Evolutionary conservation across 64 coral and sea anemone species (phyloP), one percentile per base, ranked within the genome.

Genomic region (Dendronephthya gigantea): DNA sequence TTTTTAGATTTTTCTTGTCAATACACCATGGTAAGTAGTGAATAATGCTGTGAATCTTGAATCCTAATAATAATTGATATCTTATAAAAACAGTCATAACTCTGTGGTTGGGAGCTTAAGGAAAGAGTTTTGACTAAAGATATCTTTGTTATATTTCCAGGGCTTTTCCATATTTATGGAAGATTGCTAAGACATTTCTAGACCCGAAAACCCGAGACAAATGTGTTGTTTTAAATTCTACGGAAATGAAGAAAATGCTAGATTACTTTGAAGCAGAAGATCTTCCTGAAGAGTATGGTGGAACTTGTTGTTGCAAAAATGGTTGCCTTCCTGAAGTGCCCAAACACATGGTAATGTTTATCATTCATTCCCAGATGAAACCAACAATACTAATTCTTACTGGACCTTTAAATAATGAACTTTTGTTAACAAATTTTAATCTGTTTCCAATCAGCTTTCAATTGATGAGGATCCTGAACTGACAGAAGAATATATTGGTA

Each of bases 1-100:
- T 22, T 90, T 90, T 79, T 83, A 97, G 94, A 91, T 97, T 87
- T 97, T 97, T 87, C 88, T 97, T 87, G 84, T 97, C 76, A 97
- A 97, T 87, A 97, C 94, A 36, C 87, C 94, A 22, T 97, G 94
- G 94, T 97, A 90, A 93, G 94, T 89, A 19, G 35, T 28, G 25
- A 33, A 10, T 79, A 0, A 79, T 17, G 15, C 35, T 35, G 48
- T 86, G 59, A 8, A 68, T 9, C 17, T n/a, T n/a, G n/a, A n/a
- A n/a, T n/a, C n/a, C n/a, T n/a, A n/a, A n/a, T n/a, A n/a, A n/a
- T n/a, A n/a, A n/a, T n/a, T n/a, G n/a, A n/a, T n/a, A n/a, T n/a
- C n/a, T n/a, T n/a, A n/a, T n/a, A n/a, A n/a, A n/a, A n/a, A n/a
- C n/a, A n/a, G n/a, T n/a, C n/a, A n/a, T n/a, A n/a, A n/a, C n/a